These are phyloP conservation scores for Graptemys geographica DNA, from an alignment of 2,797 vertebrate genomes.

Conservation along the genomic window DNA sequence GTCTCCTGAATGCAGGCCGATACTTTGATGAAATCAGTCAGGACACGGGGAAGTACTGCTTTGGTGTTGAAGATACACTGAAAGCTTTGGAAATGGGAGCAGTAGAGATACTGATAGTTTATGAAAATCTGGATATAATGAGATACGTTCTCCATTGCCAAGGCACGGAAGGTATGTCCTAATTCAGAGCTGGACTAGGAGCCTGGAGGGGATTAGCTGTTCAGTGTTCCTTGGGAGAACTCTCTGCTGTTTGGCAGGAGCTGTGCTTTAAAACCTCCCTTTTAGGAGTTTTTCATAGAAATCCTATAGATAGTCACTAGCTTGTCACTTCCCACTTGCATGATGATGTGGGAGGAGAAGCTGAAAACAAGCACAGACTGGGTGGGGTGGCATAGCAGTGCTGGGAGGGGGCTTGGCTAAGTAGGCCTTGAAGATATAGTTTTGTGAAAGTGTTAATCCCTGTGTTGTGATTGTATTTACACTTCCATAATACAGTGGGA, in stretches of 20 bases:
- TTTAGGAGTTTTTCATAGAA: not conserved
- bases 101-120: slow-evolving; percentile 99
- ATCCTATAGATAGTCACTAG: not conserved
- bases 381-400: not conserved
- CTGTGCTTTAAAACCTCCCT: not conserved
- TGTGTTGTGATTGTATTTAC: not conserved
- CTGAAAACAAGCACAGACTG: not conserved
- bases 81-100: slow-evolving; percentile 99
- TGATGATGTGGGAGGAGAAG: rapidly evolving
- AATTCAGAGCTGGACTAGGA: not conserved
- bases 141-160: slow-evolving; percentile 97
- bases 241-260: not conserved
- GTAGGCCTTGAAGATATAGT: not conserved
- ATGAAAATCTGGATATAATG: slow-evolving; percentile 99
- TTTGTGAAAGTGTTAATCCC: not conserved
- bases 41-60: slow-evolving; percentile 99
- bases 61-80: slow-evolving; percentile 98
- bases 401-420: no score
- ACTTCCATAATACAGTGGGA: not conserved
- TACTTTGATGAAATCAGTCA: slow-evolving; percentile 99
- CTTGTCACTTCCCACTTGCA: not conserved
- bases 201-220: not conserved
- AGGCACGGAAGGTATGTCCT: slow-evolving; percentile 90
- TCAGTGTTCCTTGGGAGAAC: not conserved
- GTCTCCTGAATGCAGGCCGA: slow-evolving; percentile 84